A percentile compares a stretch with the other conserved stretches of the same genome.
These are phyloP conservation scores for Plagodis pulveraria DNA, from an alignment of 2,888 invertebrate genomes.

Conservation along the genomic window DNA sequence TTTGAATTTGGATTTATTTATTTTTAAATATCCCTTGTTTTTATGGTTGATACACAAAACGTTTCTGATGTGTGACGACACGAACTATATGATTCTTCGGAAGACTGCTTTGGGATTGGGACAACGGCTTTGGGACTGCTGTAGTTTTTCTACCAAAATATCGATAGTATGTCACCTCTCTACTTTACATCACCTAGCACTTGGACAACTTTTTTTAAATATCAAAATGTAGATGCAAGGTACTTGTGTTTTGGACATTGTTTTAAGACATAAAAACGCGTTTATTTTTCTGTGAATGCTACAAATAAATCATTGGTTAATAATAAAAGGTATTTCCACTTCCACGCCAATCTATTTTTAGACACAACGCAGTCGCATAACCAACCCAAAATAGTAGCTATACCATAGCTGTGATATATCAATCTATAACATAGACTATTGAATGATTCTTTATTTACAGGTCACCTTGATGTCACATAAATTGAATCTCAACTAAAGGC, in stretches of 20 bases:
- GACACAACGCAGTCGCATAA: neutral
- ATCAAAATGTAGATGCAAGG: too few species aligned
- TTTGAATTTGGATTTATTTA: constrained; percentile 24
- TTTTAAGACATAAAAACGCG: too few species aligned
- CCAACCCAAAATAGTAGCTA: constrained; percentile 1
- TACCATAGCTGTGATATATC: neutral
- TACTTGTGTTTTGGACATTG: too few species aligned
- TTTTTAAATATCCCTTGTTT: constrained; percentile 22
- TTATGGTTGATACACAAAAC: constrained; percentile 22
- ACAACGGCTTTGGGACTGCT: neutral
- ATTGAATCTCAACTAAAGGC: constrained; percentile 4
- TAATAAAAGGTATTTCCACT: too few species aligned
- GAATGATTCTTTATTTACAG: constrained; percentile 12
- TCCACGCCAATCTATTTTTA: neutral
- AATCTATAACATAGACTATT: constrained; percentile 2
- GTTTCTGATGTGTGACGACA: constrained; percentile 4
- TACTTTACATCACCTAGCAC: too few species aligned
- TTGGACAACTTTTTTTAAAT: too few species aligned
- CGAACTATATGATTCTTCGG: constrained; percentile 1
- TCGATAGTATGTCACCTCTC: too few species aligned
- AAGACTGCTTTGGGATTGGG: too few species aligned
- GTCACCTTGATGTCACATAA: constrained; percentile 19
- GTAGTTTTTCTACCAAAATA: neutral
- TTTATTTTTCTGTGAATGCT: too few species aligned
- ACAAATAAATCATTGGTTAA: too few species aligned